phyloP scores from a whole-genome alignment of 2,113 vertebrate species.

The Laterallus jamaicensis region DNA sequence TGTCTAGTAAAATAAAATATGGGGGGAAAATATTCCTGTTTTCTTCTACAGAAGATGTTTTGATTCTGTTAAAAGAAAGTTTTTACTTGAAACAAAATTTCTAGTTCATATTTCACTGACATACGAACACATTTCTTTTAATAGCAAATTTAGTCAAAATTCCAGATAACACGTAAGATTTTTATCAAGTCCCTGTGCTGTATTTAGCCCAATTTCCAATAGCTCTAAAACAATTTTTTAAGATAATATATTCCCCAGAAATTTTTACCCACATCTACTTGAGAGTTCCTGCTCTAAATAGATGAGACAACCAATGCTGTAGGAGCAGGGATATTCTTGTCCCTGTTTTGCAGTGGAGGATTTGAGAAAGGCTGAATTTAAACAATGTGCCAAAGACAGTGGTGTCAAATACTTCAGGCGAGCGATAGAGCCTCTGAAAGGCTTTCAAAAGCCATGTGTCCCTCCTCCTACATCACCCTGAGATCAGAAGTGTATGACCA shows the following conservation, averaged over 20 bases:
- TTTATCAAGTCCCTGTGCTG: not conserved
- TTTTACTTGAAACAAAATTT: not conserved
- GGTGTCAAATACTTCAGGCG: not conserved
- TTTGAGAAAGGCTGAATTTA: not conserved
- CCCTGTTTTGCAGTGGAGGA: not conserved
- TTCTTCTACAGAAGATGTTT: not conserved
- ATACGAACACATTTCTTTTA: not conserved
- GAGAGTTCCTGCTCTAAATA: not conserved
- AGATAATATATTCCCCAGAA: not conserved
- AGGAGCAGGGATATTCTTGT: not conserved
- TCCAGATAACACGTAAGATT: not conserved
- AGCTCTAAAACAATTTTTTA: not conserved
- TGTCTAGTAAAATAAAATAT: not conserved
- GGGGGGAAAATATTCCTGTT: accelerated
- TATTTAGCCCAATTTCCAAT: not conserved
- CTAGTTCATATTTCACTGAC: not conserved
- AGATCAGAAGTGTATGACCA: not conserved
- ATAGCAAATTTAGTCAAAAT: not conserved
- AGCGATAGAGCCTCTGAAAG: not conserved
- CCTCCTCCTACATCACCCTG: not conserved
- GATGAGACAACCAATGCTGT: not conserved
- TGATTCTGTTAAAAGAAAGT: not conserved
- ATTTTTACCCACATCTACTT: not conserved
- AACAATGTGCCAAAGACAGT: not conserved
- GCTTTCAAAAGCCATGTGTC: not conserved